phyloP scores from a whole-genome alignment of 2,888 invertebrate genomes.

The Stenichneumon culpator region DNA sequence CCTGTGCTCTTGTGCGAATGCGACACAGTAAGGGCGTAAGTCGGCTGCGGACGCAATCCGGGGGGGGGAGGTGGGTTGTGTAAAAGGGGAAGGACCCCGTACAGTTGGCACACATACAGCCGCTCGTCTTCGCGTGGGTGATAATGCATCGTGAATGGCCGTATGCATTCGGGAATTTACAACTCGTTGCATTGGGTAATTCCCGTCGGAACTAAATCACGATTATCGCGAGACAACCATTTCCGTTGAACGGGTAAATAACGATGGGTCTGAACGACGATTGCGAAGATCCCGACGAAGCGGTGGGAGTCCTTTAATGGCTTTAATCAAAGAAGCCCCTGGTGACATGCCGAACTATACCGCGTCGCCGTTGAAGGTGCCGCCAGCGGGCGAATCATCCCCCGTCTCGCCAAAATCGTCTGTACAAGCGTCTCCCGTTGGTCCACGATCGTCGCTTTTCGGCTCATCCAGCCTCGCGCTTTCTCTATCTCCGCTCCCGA shows the following conservation, averaged over 20 bases:
- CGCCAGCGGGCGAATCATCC: constrained; percentile 1
- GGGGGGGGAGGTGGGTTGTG: too few relatives aligned
- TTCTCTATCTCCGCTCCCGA: constrained; percentile 59
- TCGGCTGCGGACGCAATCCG: too few relatives aligned
- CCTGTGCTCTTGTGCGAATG: too few relatives aligned
- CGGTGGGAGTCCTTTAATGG: constrained; percentile 75
- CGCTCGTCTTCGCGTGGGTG: too few relatives aligned
- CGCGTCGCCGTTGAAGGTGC: constrained; percentile 23
- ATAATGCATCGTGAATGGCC: too few relatives aligned
- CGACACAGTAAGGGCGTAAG: too few relatives aligned
- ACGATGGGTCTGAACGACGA: constrained; percentile 8
- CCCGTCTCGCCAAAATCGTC: not conserved
- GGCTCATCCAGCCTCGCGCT: constrained; percentile 28
- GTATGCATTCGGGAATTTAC: not conserved
- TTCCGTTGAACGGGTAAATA: constrained; percentile 9
- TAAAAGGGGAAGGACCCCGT: too few relatives aligned
- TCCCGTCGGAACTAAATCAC: not conserved
- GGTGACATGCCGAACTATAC: constrained; percentile 57
- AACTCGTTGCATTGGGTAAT: not conserved
- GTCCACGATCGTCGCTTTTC: constrained; percentile 17
- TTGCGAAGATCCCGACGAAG: not conserved
- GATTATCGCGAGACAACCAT: constrained; percentile 1
- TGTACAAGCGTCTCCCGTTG: not conserved
- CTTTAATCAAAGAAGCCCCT: constrained; percentile 78
- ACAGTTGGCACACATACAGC: too few relatives aligned